Evolutionary conservation across 2,888 invertebrate species (phyloP).

Genomic region (Glaucopsyche alexis): DNA sequence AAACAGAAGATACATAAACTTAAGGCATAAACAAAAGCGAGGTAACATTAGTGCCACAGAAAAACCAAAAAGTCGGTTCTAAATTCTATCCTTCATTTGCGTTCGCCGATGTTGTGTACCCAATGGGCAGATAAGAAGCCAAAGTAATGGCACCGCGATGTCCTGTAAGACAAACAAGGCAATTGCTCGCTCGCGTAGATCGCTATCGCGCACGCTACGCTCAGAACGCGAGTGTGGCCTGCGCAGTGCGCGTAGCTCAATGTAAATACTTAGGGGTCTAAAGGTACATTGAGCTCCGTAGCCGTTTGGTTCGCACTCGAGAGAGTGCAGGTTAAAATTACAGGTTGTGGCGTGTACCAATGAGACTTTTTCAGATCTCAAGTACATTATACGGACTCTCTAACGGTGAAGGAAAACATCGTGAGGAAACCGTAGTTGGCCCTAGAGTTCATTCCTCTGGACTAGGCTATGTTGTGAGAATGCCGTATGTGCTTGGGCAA

Average conservation of each 20-base stretch:
- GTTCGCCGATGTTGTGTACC: conserved; percentile 45
- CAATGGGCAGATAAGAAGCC: conserved; percentile 37
- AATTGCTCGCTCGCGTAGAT: conserved; percentile 64
- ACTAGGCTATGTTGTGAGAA: too few species aligned
- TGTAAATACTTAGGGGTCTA: conserved; percentile 36
- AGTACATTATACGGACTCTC: too few species aligned
- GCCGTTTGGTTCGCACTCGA: too few species aligned
- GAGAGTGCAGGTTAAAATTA: too few species aligned
- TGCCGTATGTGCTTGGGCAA: too few species aligned
- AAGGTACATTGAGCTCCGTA: too few species aligned
- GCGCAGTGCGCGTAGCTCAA: conserved; percentile 38
- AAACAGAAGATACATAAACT: neutral
- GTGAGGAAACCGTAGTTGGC: too few species aligned
- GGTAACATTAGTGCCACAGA: neutral
- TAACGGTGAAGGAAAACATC: too few species aligned
- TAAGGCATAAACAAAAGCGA: neutral
- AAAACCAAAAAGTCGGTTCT: conserved; percentile 14
- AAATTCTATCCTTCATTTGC: conserved; percentile 42
- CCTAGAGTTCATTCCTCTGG: too few species aligned
- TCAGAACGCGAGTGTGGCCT: conserved; percentile 42
- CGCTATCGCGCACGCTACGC: conserved; percentile 60
- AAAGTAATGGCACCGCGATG: conserved; percentile 42
- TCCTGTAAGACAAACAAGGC: conserved; percentile 67
- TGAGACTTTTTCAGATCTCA: too few species aligned
- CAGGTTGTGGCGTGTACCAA: too few species aligned